Conservation (phyloP, 2,113 vertebrate genomes). For the Oreocharis arfaki region DNA sequence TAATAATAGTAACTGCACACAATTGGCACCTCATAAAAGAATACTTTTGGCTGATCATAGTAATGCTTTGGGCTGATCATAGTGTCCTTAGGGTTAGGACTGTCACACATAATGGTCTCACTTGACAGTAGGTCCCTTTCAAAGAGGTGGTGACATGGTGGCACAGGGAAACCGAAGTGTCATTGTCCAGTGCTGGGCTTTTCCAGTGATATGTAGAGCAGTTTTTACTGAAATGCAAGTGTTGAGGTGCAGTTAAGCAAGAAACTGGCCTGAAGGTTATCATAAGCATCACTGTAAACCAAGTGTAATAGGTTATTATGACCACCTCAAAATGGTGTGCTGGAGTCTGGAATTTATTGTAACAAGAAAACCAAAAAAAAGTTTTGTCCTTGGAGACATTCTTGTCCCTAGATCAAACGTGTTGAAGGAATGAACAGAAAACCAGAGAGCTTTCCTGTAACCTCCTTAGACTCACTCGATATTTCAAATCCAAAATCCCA, state of each 20-base stretch:
- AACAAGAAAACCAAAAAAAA: neutral
- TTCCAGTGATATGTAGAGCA: neutral
- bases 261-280: neutral
- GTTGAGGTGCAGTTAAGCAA: neutral
- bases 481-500: neutral
- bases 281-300: neutral
- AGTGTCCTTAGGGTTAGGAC: neutral
- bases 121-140: neutral
- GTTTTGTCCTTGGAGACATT: neutral
- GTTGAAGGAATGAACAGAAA: neutral
- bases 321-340: neutral
- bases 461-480: neutral
- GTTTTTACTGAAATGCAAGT: neutral
- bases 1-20: neutral
- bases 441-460: neutral
- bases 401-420: neutral
- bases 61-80: neutral
- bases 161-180: neutral
- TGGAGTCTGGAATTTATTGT: neutral
- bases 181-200: neutral
- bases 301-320: neutral
- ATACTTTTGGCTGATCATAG: neutral
- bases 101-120: neutral
- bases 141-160: rapidly evolving
- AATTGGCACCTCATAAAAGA: neutral